These are phyloP conservation scores for Falcaria lacertinaria DNA, from an alignment of 2,888 invertebrate genomes.

Conservation along the genomic window DNA sequence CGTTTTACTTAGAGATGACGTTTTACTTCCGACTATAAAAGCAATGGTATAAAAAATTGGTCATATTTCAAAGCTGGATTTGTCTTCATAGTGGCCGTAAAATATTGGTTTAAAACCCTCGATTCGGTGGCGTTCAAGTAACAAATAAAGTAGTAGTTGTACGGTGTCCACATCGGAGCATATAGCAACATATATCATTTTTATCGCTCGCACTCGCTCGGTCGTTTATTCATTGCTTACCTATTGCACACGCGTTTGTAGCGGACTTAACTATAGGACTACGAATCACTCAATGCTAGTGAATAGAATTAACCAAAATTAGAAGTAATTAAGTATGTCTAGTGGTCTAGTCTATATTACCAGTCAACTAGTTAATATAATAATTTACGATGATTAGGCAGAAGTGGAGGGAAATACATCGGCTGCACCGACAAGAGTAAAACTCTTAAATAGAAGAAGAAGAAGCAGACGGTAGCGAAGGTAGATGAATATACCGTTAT, in stretches of 20 bases:
- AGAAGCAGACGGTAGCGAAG: too few relatives aligned
- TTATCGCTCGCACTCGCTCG: slow-evolving; percentile 73
- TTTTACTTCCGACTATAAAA: too few relatives aligned
- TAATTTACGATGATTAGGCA: too few relatives aligned
- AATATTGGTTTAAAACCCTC: slow-evolving; percentile 34
- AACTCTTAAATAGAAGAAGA: too few relatives aligned
- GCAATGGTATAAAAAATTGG: background rate
- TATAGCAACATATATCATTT: slow-evolving; percentile 80
- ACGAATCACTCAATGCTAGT: slow-evolving; percentile 10
- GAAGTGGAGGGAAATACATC: too few relatives aligned
- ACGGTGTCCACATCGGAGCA: slow-evolving; percentile 57
- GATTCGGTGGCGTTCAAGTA: slow-evolving; percentile 46
- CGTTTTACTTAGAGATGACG: too few relatives aligned
- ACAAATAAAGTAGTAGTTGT: slow-evolving; percentile 64
- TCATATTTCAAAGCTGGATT: slow-evolving; percentile 7
- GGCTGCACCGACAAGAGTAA: too few relatives aligned
- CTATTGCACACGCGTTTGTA: slow-evolving; percentile 67
- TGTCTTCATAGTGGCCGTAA: slow-evolving; percentile 20
- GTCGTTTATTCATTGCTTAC: slow-evolving; percentile 76
- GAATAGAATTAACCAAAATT: background rate
- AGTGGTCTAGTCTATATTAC: too few relatives aligned
- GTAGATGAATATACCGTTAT: background rate
- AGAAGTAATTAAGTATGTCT: background rate
- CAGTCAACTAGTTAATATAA: too few relatives aligned
- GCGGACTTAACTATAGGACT: slow-evolving; percentile 35